Percentiles rank a stretch among this genome's conserved stretches.
Evolutionary conservation across 2,888 invertebrate genomes (phyloP).

Genomic region (Caenorhabditis japonica): DNA sequence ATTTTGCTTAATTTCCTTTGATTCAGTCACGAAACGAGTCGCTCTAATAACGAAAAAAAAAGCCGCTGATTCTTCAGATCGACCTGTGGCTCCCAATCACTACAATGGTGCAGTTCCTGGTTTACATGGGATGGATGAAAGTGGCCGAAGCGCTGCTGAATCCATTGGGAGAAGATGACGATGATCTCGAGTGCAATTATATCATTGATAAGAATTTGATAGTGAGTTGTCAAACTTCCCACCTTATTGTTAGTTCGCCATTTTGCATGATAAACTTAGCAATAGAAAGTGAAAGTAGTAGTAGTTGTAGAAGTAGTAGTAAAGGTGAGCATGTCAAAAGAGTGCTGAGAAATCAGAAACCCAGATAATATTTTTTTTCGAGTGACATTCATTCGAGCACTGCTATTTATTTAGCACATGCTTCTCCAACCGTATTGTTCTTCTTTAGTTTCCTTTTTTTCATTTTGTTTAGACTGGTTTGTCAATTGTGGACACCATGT

Average conservation of each 20-base stretch:
- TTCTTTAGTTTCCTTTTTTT: slow-evolving; percentile 26
- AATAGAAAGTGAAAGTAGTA: too few relatives aligned
- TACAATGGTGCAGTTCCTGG: slow-evolving; percentile 71
- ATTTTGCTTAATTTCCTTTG: too few relatives aligned
- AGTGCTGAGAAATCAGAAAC: too few relatives aligned
- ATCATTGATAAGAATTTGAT: slow-evolving; percentile 75
- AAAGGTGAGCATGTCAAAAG: too few relatives aligned
- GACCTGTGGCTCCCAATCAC: slow-evolving; percentile 73
- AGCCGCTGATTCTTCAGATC: too few relatives aligned
- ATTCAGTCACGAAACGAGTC: too few relatives aligned
- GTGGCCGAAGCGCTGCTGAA: slow-evolving; percentile 74
- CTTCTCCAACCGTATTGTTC: slow-evolving; percentile 36
- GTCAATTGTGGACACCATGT: slow-evolving; percentile 54
- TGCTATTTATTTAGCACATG: slow-evolving; percentile 1
- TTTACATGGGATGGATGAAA: slow-evolving; percentile 71
- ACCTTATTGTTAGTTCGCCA: too few relatives aligned
- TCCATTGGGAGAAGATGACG: slow-evolving; percentile 71
- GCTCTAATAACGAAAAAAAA: too few relatives aligned
- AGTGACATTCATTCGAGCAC: neutral
- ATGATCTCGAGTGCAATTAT: slow-evolving; percentile 71
- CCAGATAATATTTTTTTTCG: neutral
- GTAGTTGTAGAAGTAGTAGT: too few relatives aligned
- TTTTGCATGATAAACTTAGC: slow-evolving; percentile 21
- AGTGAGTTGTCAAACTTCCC: slow-evolving; percentile 61
- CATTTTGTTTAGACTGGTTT: slow-evolving; percentile 55